Percentiles rank a stretch among this genome's conserved stretches.
Evolutionary conservation across 2,113 vertebrate species (phyloP).

Genomic region (Forbesichthys agassizii): DNA sequence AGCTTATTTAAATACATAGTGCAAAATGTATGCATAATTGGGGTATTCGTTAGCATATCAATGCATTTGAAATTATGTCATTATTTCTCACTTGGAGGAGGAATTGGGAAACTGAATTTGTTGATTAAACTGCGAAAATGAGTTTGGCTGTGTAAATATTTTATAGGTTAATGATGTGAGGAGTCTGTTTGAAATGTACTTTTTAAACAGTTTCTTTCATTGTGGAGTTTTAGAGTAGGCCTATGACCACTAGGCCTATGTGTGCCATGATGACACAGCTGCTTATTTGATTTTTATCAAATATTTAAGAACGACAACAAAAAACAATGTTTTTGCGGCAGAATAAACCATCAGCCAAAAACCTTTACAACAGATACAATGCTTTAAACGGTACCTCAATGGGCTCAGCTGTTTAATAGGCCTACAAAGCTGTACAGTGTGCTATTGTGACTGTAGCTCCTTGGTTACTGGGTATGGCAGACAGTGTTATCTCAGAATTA

Average conservation of each 20-base stretch:
- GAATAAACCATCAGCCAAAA: background rate
- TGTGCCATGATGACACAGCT: background rate
- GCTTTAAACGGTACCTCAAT: background rate
- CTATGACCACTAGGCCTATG: too few relatives aligned
- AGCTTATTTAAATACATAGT: background rate
- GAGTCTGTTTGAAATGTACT: constrained; percentile 29
- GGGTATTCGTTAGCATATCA: constrained; percentile 4
- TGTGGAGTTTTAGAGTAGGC: background rate
- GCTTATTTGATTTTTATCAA: constrained; percentile 7
- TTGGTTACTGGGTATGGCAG: background rate
- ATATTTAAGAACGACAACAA: background rate
- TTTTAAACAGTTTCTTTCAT: background rate
- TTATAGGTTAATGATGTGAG: constrained; percentile 42
- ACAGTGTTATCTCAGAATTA: background rate
- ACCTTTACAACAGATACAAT: background rate
- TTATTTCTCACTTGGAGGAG: background rate
- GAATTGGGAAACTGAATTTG: constrained; percentile 1
- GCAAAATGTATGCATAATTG: constrained; percentile 1
- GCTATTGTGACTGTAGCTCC: background rate
- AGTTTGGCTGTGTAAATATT: constrained; percentile 60
- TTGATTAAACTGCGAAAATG: constrained; percentile 38
- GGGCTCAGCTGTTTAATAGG: background rate
- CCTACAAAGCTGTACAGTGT: background rate
- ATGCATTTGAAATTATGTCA: background rate
- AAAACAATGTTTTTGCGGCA: constrained; percentile 9